A percentile compares a stretch with the other conserved stretches of the same genome.
These are phyloP conservation scores for Zoanthus sansibaricus DNA, from an alignment of 92 coral and sea anemone species.

Conservation along the genomic window DNA sequence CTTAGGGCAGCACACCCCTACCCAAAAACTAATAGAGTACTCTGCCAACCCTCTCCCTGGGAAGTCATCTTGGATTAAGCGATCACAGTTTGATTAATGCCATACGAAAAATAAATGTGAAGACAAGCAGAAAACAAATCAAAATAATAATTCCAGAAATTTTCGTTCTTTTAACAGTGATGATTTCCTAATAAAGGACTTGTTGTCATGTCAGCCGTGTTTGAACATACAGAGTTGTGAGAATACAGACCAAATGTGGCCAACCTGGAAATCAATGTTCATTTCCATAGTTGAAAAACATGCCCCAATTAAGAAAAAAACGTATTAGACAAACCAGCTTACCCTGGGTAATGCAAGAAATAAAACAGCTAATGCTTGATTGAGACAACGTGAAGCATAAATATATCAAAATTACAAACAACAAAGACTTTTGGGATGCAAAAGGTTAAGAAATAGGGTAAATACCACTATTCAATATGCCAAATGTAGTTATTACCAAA, in stretches of 20 bases:
- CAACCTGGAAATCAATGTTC: neutral
- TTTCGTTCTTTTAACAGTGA: conserved; percentile 5
- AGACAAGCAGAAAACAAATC: conserved; percentile 17
- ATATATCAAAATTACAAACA: conserved; percentile 2
- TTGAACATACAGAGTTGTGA: conserved; percentile 14
- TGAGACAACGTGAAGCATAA: conserved; percentile 14
- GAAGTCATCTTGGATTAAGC: neutral
- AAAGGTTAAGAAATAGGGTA: conserved; percentile 26
- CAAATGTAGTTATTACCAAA: conserved; percentile 13
- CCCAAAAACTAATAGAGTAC: too few species aligned
- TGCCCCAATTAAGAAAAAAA: neutral
- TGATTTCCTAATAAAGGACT: neutral
- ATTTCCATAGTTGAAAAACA: conserved; percentile 5
- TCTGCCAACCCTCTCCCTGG: too few species aligned
- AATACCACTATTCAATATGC: conserved; percentile 18
- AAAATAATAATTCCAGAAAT: neutral
- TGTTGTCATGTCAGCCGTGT: conserved; percentile 18
- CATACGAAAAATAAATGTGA: conserved; percentile 5
- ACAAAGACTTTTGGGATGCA: conserved; percentile 21
- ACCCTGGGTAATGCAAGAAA: conserved; percentile 4
- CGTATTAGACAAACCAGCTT: conserved; percentile 9
- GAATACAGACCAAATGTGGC: conserved; percentile 15
- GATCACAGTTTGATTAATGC: conserved; percentile 15
- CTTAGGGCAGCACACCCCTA: too few species aligned
- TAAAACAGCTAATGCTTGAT: conserved; percentile 2